Base-by-base conservation (phyloP, 2,113 vertebrate species). In the Engraulis encrasicolus region DNA sequence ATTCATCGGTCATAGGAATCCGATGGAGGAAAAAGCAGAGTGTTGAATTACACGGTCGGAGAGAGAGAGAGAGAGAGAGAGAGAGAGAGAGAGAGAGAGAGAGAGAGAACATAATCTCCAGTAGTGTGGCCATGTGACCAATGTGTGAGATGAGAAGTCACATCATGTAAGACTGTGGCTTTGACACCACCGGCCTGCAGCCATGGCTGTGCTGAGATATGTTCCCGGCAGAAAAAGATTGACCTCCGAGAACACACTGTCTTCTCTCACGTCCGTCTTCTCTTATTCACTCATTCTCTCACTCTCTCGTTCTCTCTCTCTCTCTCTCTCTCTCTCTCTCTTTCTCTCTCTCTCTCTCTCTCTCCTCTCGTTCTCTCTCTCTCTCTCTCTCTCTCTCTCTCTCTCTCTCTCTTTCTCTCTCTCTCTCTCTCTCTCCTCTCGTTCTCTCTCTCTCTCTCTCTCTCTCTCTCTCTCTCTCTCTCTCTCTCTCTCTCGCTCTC, bases 141-240 rank as follows among this genome's bases (percentile, higher is more conserved):
- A 85, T 84, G 85, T 61, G 85, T 45, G 77, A 89, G 88, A 93
- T 91, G 89, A 93, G 91, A 89, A 88, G 87, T 92, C 85, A 66
- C 84, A 86, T 89, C 83, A 82, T 89, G 88, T 91, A 90, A 87
- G 82, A 85, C 54, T 50, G 38, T 40, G 84, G 81, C 87, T 91
- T 92, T 89, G 90, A 93, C 88, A 90, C 90, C 88, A 85, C 85
- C 85, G 86, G 84, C 86, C 85, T 84, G 84, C 81, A 81, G 89
- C 89, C 84, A 78, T 89, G 89, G 86, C 87, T 86, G 85, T 83
- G 79, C 81, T 86, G 89, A 82, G 91, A 92, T 91, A 88, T 88
- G 85, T 88, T 74, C 66, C 66, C 66, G 31, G 66, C 15, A 31
- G 66, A 74, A 31, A 74, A 23, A 74, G 66, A 74, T 74, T 34